Evolutionary conservation across 2,113 vertebrate genomes (phyloP).

Genomic region (Numida meleagris): DNA sequence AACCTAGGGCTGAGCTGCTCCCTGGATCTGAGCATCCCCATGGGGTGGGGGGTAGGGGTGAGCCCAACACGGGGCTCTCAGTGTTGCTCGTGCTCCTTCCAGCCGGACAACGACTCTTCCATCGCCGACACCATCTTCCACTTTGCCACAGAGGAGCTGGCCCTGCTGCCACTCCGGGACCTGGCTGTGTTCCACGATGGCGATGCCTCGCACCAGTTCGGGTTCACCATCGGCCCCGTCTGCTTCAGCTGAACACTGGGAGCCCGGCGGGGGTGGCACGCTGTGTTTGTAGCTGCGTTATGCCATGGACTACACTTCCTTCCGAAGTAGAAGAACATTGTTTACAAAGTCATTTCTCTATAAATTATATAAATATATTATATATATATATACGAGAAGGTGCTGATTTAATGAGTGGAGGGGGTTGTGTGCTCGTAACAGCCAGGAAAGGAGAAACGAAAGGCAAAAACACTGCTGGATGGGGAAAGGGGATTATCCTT

Average conservation of each 20-base stretch:
- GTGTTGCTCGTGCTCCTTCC: not conserved
- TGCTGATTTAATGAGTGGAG: not conserved
- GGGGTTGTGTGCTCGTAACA: rapidly evolving
- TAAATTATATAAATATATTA: slow-evolving; percentile 58
- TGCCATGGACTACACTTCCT: not conserved
- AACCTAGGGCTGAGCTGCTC: rapidly evolving
- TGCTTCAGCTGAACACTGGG: slow-evolving; percentile 84
- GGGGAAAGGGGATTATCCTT: not conserved
- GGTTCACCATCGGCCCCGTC: slow-evolving; percentile 85
- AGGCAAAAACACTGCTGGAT: not conserved
- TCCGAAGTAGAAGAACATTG: slow-evolving; percentile 35
- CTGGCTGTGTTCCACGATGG: slow-evolving; percentile 79
- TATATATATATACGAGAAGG: not conserved
- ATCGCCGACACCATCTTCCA: slow-evolving; percentile 82
- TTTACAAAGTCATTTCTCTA: slow-evolving; percentile 52
- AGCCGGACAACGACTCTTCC: slow-evolving; percentile 67
- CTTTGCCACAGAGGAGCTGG: slow-evolving; percentile 82
- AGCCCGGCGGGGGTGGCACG: not conserved
- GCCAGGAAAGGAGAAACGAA: rapidly evolving
- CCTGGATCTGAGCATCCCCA: not conserved
- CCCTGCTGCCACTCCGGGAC: slow-evolving; percentile 87
- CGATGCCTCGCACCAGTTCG: slow-evolving; percentile 76
- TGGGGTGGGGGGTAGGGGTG: not conserved
- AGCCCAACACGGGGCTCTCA: rapidly evolving
- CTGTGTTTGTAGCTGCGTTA: not conserved